Conservation (phyloP, 53 echinoderm and acorn worm genomes). For the Zoroaster sp. region DNA sequence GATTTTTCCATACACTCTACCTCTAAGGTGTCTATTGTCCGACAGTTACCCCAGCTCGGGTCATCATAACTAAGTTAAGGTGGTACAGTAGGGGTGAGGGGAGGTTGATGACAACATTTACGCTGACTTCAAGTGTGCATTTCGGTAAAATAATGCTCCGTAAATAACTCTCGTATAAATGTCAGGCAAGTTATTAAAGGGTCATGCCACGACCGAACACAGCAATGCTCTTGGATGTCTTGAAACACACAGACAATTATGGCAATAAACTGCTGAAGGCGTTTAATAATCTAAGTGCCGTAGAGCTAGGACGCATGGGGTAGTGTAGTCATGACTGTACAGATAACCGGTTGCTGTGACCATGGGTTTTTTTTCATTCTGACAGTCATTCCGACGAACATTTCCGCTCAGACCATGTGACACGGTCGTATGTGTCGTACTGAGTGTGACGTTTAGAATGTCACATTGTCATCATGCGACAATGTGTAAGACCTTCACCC, state of each 20-base stretch:
- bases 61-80: neutral
- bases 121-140: conserved; percentile 25
- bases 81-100: conserved; percentile 7
- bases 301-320: too few species aligned
- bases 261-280: neutral
- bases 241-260: too few species aligned
- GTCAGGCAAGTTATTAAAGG: neutral
- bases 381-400: too few species aligned
- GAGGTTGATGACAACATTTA: conserved; percentile 33
- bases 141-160: conserved; percentile 32
- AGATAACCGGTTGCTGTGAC: too few species aligned
- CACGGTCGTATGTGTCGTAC: too few species aligned
- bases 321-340: too few species aligned
- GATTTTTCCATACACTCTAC: neutral
- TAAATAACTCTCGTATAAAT: conserved; percentile 14
- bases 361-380: too few species aligned
- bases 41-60: neutral
- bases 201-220: neutral
- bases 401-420: too few species aligned
- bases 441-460: too few species aligned
- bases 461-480: too few species aligned
- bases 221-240: neutral
- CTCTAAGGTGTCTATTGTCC: neutral
- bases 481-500: too few species aligned
- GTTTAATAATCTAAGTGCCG: too few species aligned